phyloP scores from a whole-genome alignment of 2,888 invertebrate species.

The Drosophila neoperkinsi region DNA sequence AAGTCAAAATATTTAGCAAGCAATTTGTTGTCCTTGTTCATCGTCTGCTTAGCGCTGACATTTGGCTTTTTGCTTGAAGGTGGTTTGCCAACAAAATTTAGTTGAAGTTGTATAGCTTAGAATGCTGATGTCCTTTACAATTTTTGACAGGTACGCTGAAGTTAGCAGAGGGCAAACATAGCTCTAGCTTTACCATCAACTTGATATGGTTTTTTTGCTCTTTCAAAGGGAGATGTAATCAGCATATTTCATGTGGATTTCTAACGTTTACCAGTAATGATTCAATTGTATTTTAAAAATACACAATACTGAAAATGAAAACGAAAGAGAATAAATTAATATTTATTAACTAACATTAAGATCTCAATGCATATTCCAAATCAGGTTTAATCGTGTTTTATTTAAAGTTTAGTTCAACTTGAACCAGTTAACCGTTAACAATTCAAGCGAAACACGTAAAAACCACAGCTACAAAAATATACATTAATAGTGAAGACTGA shows the following conservation, averaged over 20 bases:
- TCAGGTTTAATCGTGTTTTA: neutral
- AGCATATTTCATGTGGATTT: neutral
- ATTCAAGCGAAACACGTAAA: neutral
- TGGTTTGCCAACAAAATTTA: neutral
- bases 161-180: neutral
- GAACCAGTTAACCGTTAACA: neutral
- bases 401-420: neutral
- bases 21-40: conserved; percentile 36
- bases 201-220: neutral
- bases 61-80: conserved; percentile 9
- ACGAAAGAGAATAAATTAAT: neutral
- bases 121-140: conserved; percentile 5
- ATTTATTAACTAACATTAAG: neutral
- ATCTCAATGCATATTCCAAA: neutral
- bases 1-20: conserved; percentile 42
- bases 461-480: neutral
- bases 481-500: neutral
- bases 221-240: neutral
- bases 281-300: neutral
- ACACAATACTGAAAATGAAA: neutral
- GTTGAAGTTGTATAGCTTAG: conserved; percentile 2
- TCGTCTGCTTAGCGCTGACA: conserved; percentile 30
- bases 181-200: neutral
- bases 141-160: conserved; percentile 28
- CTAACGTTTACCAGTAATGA: neutral